Evolutionary conservation across 2,888 invertebrate genomes (phyloP), one percentile per base, ranked within the genome.

Genomic region (Athetis lepigone): DNA sequence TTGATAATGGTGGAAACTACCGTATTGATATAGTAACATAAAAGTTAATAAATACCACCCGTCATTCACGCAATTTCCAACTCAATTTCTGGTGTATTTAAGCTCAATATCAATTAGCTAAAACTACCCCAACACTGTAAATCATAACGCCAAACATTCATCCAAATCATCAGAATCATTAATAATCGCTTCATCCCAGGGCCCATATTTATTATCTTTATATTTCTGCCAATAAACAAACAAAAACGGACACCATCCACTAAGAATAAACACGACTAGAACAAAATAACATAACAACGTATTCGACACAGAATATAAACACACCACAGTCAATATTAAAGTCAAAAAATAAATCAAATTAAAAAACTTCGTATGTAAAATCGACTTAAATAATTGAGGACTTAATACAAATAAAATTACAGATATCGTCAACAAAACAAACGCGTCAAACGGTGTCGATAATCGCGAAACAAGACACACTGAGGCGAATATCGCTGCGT

Each of bases 151-250:
- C 59, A 89, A 81, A 77, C 86, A 88, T 11, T 94, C 93, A 13
- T 94, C 92, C 5, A 96, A 87, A 85, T 95, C 95, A 82, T 96
- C 96, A 0, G 95, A 93, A 90, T 96, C 96, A 83, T 96, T 96
- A 71, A 97, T 96, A 79, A 98, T 94, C 11, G 99, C 99, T 88
- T 99, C 99, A 90, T 99, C 99, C 99, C 99, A 99, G 0, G 99
- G 99, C 0, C 99, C 99, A 90, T 99, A 97, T 70, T 99, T 99
- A 90, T 99, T 99, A 83, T 97, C 97, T 85, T 98, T 98, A 86
- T 97, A 97, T 37, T 95, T 96, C 85, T 98, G 98, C 95, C 97
- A 97, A 55, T 91, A 93, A 0, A 97, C 96, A 92, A 98, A 98
- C 87, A 97, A 95, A 3, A 96, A 86, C 0, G 98, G 98, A 85